Base-by-base conservation (phyloP, 2,797 vertebrate genomes). In the Acridotheres tristis region DNA sequence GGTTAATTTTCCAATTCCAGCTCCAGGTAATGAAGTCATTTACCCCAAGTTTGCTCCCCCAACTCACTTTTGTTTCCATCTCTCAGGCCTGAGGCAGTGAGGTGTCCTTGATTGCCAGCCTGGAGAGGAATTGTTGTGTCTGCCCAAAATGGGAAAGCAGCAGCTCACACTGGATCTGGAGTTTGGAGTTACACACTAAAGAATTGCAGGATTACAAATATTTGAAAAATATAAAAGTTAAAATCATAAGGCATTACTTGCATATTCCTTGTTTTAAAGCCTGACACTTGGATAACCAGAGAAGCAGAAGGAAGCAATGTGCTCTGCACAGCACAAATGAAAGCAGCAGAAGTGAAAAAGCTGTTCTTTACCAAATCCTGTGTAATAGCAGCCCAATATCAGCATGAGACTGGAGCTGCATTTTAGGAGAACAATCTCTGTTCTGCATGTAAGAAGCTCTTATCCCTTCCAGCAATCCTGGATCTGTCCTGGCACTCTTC, bases 101-200 rank as follows among this genome's bases (percentile, higher is more conserved):
- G 59, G 38, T 3, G 48, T 53, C 58, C 38, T 29, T 77, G 74
- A 34, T 12, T 11, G 0, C 59, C 74, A 53, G 59, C 25, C 74
- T 53, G 38, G 20, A 34, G 48, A 53, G 59, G 48, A 77, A 77
- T 77, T 63, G 59, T 9, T 77, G 48, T 63, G 32, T 63, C 11
- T 63, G 74, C 1, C 15, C 48, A 4, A 34, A 43, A 7, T 63
- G 59, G 59, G 48, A 1, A 7, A 77, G 74, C 59, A 77, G 48
- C 59, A 63, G 74, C 74, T 63, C 25, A 2, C 48, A 30, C 32
- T 77, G 59, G 5, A 3, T 14, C 2, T 43, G 74, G 38, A 10
- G 26, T 16, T 25, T 63, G 0, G 38, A 43, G 26, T 36, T 25
- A 0, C 0, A 18, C 11, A 18, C 32, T 25, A 2, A 43, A 23